Conservation (phyloP, 2,113 vertebrate genomes). For the Tragelaphus buxtoni region DNA sequence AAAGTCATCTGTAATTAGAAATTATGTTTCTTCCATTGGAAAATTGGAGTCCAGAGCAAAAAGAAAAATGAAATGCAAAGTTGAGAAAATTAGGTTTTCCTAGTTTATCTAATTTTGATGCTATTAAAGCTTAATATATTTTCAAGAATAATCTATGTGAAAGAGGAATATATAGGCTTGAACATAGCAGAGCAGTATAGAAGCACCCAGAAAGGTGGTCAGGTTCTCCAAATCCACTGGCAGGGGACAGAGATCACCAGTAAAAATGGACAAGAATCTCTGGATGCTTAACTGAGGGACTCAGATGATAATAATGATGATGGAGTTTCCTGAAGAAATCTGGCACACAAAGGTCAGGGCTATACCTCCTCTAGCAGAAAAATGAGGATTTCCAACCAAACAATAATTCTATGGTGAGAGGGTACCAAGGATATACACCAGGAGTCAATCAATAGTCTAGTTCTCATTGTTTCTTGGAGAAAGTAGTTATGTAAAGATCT, state of each 20-base stretch:
- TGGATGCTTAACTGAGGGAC: background rate
- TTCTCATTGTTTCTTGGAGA: background rate
- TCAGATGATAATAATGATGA: background rate
- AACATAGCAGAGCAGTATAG: background rate
- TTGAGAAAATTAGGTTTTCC: background rate
- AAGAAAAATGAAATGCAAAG: background rate
- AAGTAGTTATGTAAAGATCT: background rate
- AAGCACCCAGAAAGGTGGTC: background rate
- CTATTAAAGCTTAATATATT: background rate
- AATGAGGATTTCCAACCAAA: background rate
- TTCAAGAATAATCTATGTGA: background rate
- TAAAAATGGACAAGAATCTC: background rate
- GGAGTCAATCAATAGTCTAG: background rate
- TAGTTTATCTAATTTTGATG: background rate
- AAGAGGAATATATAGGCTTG: too few species aligned
- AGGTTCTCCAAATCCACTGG: background rate
- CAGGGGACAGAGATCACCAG: too few species aligned
- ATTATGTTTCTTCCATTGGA: background rate
- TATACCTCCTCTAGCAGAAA: background rate
- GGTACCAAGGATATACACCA: fast-evolving
- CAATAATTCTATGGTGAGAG: background rate
- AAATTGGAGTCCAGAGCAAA: background rate
- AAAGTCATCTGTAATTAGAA: background rate
- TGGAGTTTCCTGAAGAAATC: background rate
- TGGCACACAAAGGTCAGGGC: background rate